Evolutionary conservation across 1,140 invertebrate species (phyloP), one percentile per base, ranked within the genome.

Genomic region (Ceratitis capitata): DNA sequence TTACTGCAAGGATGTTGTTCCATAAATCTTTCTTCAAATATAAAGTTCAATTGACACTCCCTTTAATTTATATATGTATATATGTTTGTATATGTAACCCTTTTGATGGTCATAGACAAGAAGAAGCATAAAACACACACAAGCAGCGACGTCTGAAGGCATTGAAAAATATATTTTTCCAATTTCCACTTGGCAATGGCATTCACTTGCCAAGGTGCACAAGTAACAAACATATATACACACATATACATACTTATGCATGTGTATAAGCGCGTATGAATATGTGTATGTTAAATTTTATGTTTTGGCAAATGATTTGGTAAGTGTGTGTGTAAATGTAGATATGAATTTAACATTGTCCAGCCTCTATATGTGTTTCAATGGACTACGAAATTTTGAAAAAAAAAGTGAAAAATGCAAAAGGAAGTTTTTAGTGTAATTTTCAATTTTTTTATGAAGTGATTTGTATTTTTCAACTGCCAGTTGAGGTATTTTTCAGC

Each of bases 91-190:
- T 53, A 53, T 53, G 51, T 16, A 47, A 14, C 16, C 12, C 69
- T 6, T n/a, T n/a, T n/a, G 7, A 45, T 78, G 35, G 35, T n/a
- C n/a, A n/a, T 39, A 42, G 69, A 78, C 69, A 78, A 78, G 45
- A 45, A 35, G 39, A 78, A 45, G 45, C 69, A 32, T 78, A 78
- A 78, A 78, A 45, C 39, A 78, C n/a, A 78, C 16, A 78, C 4
- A n/a, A 26, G 26, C 61, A 35, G 32, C 32, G 69, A n/a, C n/a
- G 5, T 3, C 69, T 23, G 9, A 26, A 45, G 69, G 12, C 23
- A 78, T 78, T 78, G 69, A 78, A 78, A n/a, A 78, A 78, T 26
- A 78, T 39, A n/a, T 45, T 47, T 78, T 78, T 23, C 69, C 69
- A 26, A 45, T 45, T 78, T 23, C 39, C 26, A 26, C 16, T 78